These are phyloP conservation scores for Sebastes taczanowskii DNA, from an alignment of 2,797 vertebrate genomes.

Conservation along the genomic window DNA sequence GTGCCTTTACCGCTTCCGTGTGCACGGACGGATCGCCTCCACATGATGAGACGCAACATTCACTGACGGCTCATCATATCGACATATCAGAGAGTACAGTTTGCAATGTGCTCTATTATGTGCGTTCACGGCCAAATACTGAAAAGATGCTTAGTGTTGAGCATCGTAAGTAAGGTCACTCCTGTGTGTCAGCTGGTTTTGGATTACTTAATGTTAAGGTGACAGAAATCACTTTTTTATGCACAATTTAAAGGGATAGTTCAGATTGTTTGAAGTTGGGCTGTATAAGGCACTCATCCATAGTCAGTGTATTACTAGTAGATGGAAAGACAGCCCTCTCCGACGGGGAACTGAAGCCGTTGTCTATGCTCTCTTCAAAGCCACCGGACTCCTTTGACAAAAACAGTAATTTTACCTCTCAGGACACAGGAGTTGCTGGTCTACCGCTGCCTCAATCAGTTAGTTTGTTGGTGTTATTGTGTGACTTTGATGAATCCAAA, in stretches of 20 bases:
- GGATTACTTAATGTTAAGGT: background rate
- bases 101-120: background rate
- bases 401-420: background rate
- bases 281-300: background rate
- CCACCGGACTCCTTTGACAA: background rate
- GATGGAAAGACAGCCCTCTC: background rate
- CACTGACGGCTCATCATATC: background rate
- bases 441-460: background rate
- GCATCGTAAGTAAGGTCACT: background rate
- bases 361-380: background rate
- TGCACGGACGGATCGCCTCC: conserved; percentile 83
- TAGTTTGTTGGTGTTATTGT: background rate
- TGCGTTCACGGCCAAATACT: conserved; percentile 21
- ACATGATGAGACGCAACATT: background rate
- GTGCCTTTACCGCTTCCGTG: conserved; percentile 93
- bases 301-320: background rate
- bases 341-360: background rate
- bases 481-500: background rate
- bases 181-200: background rate
- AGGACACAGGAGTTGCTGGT: background rate
- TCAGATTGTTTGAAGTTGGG: background rate
- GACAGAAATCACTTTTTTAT: background rate
- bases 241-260: background rate
- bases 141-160: background rate
- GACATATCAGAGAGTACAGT: background rate